Evolutionary conservation across 2,113 vertebrate species (phyloP).

Genomic region (Hippocampus barbouri): DNA sequence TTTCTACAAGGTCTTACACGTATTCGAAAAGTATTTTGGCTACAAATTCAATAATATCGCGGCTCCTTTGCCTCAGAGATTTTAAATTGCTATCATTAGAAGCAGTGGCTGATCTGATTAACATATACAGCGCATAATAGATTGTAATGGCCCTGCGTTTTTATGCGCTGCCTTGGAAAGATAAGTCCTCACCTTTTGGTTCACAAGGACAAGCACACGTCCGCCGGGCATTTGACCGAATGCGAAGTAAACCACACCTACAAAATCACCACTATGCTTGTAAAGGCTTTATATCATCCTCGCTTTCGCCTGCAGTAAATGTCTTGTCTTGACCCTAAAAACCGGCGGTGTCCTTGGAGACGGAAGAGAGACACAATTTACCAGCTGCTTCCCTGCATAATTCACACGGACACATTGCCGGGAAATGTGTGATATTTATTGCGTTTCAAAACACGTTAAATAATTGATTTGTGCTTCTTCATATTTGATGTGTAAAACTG

Average conservation of each 20-base stretch:
- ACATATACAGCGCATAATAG: conserved; percentile 1
- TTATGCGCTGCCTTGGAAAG: neutral
- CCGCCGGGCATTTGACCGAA: neutral
- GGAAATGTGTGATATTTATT: conserved; percentile 1
- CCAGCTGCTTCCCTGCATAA: conserved; percentile 15
- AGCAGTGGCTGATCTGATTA: neutral
- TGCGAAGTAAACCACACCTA: neutral
- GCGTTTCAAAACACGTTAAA: conserved; percentile 2
- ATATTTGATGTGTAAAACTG: neutral
- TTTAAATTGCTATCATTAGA: neutral
- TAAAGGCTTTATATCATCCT: neutral
- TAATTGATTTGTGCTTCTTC: conserved; percentile 5
- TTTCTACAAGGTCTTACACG: neutral
- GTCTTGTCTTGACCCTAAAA: conserved; percentile 8
- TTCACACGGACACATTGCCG: conserved; percentile 7
- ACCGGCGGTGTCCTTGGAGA: neutral
- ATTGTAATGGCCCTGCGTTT: neutral
- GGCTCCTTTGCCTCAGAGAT: neutral
- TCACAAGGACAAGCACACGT: neutral
- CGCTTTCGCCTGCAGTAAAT: conserved; percentile 1
- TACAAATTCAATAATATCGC: neutral
- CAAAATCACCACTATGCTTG: neutral
- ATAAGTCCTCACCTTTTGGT: neutral
- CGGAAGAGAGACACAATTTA: conserved; percentile 4
- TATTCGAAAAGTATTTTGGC: neutral